Conservation (phyloP, 1,140 invertebrate species). For the Rhyacophila brunnea region DNA sequence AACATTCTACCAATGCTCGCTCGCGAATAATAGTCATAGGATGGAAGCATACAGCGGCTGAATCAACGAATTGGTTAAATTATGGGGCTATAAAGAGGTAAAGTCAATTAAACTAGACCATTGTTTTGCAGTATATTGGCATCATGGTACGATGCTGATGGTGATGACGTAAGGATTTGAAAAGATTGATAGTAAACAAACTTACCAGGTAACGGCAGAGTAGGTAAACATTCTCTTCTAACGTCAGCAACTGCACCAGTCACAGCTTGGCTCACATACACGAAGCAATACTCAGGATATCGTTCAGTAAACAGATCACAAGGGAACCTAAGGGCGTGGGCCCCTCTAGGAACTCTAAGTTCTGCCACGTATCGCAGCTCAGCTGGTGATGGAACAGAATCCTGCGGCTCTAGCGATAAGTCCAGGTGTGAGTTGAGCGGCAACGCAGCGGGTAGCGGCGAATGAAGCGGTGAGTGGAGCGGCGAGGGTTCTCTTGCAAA, state of each 20-base stretch:
- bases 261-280: conserved; percentile 78
- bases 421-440: conserved; percentile 51
- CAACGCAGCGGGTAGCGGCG: conserved; percentile 49
- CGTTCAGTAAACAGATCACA: conserved; percentile 80
- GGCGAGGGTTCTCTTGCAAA: conserved; percentile 68
- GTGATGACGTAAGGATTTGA: too few species aligned
- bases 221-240: conserved; percentile 76
- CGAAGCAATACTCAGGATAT: conserved; percentile 82
- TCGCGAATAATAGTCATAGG: too few species aligned
- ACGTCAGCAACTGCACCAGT: conserved; percentile 80
- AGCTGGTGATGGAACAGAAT: conserved; percentile 49
- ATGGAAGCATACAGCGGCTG: too few species aligned
- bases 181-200: conserved; percentile 17
- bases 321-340: conserved; percentile 72
- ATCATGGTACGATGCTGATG: too few species aligned
- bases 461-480: conserved; percentile 63
- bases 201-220: conserved; percentile 72
- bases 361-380: conserved; percentile 63
- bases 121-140: too few species aligned
- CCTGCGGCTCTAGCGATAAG: conserved; percentile 53
- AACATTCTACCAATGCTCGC: too few species aligned
- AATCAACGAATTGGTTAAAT: too few species aligned
- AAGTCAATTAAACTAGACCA: too few species aligned
- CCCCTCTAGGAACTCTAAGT: conserved; percentile 61
- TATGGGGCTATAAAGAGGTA: too few species aligned